A percentile compares a stretch with the other conserved stretches of the same genome.
Evolutionary conservation across 2,113 vertebrate genomes (phyloP).

Genomic region (Eudyptes chrysolophus): DNA sequence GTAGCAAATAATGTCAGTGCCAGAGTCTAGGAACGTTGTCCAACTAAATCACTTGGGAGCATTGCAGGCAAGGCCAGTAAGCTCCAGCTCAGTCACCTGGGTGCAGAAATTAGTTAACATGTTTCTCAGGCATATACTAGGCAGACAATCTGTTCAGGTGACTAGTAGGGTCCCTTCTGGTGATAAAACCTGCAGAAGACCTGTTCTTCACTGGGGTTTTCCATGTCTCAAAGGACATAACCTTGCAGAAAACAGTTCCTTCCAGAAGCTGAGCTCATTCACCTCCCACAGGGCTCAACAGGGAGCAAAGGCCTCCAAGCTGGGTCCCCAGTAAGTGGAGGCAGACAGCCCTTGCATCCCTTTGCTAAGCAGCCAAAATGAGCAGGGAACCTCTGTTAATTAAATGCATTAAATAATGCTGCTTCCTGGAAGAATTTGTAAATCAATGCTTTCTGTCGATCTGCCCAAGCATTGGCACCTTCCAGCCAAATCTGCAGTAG

Average conservation of each 20-base stretch:
- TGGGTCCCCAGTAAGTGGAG: not conserved
- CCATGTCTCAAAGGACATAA: not conserved
- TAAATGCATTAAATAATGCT: not conserved
- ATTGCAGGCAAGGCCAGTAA: not conserved
- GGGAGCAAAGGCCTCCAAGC: not conserved
- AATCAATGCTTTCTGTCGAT: not conserved
- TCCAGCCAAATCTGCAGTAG: not conserved
- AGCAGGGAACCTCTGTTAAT: not conserved
- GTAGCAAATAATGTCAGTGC: not conserved
- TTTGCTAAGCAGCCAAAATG: not conserved
- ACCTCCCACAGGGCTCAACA: not conserved
- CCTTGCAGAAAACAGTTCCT: not conserved
- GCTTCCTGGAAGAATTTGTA: not conserved
- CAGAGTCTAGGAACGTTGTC: not conserved
- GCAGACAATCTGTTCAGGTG: not conserved
- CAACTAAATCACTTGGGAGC: not conserved
- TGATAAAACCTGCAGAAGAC: not conserved
- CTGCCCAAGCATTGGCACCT: not conserved
- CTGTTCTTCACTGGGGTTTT: not conserved
- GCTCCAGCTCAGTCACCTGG: not conserved
- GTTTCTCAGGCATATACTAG: not conserved
- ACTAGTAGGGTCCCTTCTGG: not conserved
- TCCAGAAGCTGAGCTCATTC: not conserved
- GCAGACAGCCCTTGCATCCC: not conserved
- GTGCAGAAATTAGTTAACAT: not conserved